Base-by-base conservation (phyloP, 2,113 vertebrate genomes). In the Ondatra zibethicus region DNA sequence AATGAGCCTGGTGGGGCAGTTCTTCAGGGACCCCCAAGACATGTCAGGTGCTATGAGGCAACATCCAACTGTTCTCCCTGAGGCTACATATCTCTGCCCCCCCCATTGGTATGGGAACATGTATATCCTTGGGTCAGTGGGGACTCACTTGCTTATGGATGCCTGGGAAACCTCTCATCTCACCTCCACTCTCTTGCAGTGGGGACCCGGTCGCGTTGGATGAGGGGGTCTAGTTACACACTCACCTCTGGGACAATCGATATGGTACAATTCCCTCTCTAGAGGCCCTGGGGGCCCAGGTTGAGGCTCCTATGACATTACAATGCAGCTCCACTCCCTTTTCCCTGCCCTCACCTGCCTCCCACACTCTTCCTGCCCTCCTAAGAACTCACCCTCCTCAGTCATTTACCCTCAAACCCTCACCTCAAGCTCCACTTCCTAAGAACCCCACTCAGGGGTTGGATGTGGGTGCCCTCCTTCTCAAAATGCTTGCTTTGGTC, bases 21-120 rank as follows among this genome's bases (percentile, higher is more conserved):
- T 4, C 16, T 27, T 29, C 2, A 0, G 47, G 75, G 63, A 45
- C 25, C 47, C 50, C 0, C 8, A 1, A 27, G 3, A 36, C 9
- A 4, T 1, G 19, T 25, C 39, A n/a, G 29, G 6, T 0, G 13
- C 75, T 17, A 25, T 0, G 6, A 55, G 5, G 10, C 13, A 52
- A 17, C n/a, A 4, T 42, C 65, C 17, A 14, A 6, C 7, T 0
- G 0, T 63, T 77, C n/a, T 21, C 27, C 5, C 61, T 39, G 0
- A 7, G 21, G 39, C 63, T 63, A 65, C 68, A 36, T 2, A 0
- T 10, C 50, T 7, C 29, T 27, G 2, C 21, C 50, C 36, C 21
- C n/a, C 2, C 25, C 3, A 31, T 5, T 11, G 2, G 33, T 1
- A 23, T 17, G 31, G 66, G 25, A n/a, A 4, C 76, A 1, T 0